A percentile compares a stretch with the other conserved stretches of the same genome.
Conservation (phyloP, 2,797 vertebrate genomes). For the Bothrops alternatus region DNA sequence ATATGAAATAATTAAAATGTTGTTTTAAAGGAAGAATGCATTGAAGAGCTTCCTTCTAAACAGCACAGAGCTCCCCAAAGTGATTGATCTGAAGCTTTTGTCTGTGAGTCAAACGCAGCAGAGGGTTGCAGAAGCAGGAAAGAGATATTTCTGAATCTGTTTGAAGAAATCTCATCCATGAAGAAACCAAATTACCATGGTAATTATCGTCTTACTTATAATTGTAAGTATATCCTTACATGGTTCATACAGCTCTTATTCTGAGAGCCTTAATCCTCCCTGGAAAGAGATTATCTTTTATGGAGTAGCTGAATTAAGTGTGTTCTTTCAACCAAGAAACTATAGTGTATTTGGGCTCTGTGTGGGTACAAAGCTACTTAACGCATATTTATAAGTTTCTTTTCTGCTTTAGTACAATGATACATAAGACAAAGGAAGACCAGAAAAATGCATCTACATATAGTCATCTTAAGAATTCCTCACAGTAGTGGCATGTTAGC, state of each 20-base stretch:
- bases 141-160: conserved; percentile 62
- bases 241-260: conserved; percentile 49
- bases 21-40: conserved; percentile 18
- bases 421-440: neutral
- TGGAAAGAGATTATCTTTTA: conserved; percentile 58
- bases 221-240: conserved; percentile 51
- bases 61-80: conserved; percentile 62
- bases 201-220: conserved; percentile 58
- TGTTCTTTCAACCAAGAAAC: conserved; percentile 41
- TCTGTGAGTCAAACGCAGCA: conserved; percentile 52
- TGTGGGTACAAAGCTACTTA: neutral
- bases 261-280: conserved; percentile 38
- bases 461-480: neutral
- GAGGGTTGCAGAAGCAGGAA: conserved; percentile 40
- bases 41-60: conserved; percentile 43
- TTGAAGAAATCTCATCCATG: conserved; percentile 65
- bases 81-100: conserved; percentile 56
- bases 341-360: conserved; percentile 16
- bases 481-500: neutral
- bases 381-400: neutral
- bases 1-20: conserved; percentile 20
- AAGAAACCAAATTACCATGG: conserved; percentile 64
- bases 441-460: neutral
- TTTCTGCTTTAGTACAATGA: neutral
- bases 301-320: conserved; percentile 43